phyloP scores from a whole-genome alignment of 2,797 vertebrate genomes.

The Gymnopithys bicolor region DNA sequence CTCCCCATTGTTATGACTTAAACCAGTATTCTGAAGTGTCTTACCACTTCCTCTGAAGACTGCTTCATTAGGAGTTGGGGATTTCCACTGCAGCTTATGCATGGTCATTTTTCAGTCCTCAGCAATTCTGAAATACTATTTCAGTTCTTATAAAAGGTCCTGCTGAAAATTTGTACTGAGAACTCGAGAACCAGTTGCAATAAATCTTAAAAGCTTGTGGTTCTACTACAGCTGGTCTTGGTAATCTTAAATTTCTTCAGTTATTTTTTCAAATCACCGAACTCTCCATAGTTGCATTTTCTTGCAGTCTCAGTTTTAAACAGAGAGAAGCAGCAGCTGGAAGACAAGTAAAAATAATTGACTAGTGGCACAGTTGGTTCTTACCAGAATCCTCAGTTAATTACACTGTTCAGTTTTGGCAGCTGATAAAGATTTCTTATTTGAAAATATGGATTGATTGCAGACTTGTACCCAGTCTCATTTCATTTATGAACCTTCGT shows the following conservation, averaged over 20 bases:
- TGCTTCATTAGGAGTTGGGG: neutral
- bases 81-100: neutral
- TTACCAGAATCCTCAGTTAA: slow-evolving; percentile 76
- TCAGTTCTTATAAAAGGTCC: neutral
- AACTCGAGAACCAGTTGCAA: neutral
- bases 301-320: slow-evolving; percentile 22
- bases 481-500: slow-evolving; percentile 73
- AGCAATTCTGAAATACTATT: neutral
- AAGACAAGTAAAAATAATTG: slow-evolving; percentile 70
- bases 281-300: slow-evolving; percentile 21
- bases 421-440: slow-evolving; percentile 69
- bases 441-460: slow-evolving; percentile 75
- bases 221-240: neutral
- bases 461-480: slow-evolving; percentile 57
- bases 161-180: neutral
- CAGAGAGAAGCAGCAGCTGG: slow-evolving; percentile 68
- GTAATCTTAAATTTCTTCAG: neutral
- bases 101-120: neutral
- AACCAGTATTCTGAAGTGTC: neutral
- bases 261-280: slow-evolving; percentile 17
- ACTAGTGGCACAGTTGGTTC: slow-evolving; percentile 70
- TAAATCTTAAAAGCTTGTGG: neutral
- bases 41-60: neutral
- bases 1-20: neutral
- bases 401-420: slow-evolving; percentile 74